phyloP scores from a whole-genome alignment of 2,113 vertebrate species.

The Ibidorhyncha struthersii region DNA sequence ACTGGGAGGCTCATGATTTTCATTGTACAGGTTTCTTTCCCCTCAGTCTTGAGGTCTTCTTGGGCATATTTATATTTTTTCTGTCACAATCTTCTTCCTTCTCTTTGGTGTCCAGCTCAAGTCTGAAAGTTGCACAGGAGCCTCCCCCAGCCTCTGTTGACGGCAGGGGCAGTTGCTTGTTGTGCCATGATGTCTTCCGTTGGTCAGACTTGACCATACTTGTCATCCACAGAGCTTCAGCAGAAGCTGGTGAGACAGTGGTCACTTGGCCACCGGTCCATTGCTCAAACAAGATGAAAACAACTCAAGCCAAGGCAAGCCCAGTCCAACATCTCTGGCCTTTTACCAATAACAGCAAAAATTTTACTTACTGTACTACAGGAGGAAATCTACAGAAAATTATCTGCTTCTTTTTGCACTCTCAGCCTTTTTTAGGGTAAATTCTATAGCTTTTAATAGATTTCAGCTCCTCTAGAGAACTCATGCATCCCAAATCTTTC shows the following conservation, averaged over 20 bases:
- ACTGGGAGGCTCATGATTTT: background rate
- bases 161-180: background rate
- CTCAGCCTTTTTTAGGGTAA: background rate
- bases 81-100: background rate
- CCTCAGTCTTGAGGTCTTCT: background rate
- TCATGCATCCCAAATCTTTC: background rate
- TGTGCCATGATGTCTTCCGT: accelerated
- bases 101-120: background rate
- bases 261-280: background rate
- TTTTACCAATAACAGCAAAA: background rate
- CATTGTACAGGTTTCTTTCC: background rate
- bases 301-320: background rate
- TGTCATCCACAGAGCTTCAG: background rate
- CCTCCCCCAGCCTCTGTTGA: background rate
- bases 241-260: background rate
- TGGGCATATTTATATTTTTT: background rate
- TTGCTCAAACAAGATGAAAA: background rate
- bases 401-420: background rate
- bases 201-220: background rate
- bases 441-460: background rate
- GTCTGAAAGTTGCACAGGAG: background rate
- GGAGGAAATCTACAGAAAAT: background rate
- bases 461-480: background rate
- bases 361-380: background rate
- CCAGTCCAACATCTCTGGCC: background rate